A percentile compares a stretch with the other conserved stretches of the same genome.
Evolutionary conservation across 2,113 vertebrate genomes (phyloP).

Genomic region (Lagopus leucura): DNA sequence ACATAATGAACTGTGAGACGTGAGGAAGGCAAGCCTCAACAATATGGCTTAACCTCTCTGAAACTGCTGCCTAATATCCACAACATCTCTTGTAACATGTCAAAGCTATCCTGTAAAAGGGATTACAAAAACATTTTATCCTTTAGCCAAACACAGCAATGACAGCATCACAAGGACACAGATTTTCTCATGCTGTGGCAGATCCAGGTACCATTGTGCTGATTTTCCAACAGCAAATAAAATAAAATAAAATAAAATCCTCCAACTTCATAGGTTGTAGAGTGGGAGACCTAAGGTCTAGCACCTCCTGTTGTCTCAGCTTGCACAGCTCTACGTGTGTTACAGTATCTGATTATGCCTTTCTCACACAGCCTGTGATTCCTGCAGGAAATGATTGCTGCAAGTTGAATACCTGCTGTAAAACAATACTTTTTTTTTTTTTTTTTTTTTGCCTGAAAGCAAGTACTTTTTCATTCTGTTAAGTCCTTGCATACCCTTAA

Average conservation of each 20-base stretch:
- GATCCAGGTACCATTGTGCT: not conserved
- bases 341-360: not conserved
- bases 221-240: not conserved
- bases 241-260: not conserved
- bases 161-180: not conserved
- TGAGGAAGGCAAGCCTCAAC: not conserved
- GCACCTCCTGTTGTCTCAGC: not conserved
- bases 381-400: not conserved
- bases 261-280: not conserved
- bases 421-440: not conserved
- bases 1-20: not conserved
- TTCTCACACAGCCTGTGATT: not conserved
- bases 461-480: not conserved
- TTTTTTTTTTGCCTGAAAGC: not conserved
- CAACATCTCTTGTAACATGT: not conserved
- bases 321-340: not conserved
- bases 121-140: not conserved
- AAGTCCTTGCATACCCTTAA: not conserved
- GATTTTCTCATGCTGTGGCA: not conserved
- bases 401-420: not conserved
- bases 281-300: not conserved
- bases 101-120: not conserved
- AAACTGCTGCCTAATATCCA: not conserved
- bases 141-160: not conserved
- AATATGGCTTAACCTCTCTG: not conserved